phyloP scores from a whole-genome alignment of 2,797 vertebrate genomes.

The Huso huso region DNA sequence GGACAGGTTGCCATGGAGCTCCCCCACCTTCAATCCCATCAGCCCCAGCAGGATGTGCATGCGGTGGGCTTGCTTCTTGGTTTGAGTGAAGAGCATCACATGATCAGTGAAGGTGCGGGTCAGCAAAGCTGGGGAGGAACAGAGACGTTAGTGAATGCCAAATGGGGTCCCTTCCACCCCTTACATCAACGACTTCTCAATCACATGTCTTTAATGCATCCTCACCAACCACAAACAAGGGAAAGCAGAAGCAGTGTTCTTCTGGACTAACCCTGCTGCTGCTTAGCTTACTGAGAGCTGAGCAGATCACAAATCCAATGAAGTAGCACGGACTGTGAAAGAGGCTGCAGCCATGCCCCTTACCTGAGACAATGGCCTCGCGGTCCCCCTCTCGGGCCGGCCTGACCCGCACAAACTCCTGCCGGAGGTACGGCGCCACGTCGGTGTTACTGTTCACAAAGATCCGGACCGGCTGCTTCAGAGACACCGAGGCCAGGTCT shows the following conservation, averaged over 20 bases:
- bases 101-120: slow-evolving; percentile 89
- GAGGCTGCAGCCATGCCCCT: not conserved
- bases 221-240: too few species aligned
- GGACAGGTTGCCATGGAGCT: slow-evolving; percentile 91
- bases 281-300: too few species aligned
- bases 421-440: slow-evolving; percentile 65
- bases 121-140: slow-evolving; percentile 65
- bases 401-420: slow-evolving; percentile 66
- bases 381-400: slow-evolving; percentile 64
- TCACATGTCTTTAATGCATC: too few species aligned
- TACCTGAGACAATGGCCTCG: slow-evolving; percentile 64
- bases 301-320: too few species aligned
- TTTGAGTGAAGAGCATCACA: slow-evolving; percentile 95
- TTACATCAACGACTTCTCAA: too few species aligned
- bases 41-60: slow-evolving; percentile 91
- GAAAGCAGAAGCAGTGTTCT: too few species aligned
- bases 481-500: slow-evolving; percentile 63
- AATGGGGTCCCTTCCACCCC: too few species aligned
- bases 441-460: slow-evolving; percentile 73
- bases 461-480: slow-evolving; percentile 56
- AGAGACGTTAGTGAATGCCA: not conserved
- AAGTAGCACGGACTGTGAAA: too few species aligned
- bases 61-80: slow-evolving; percentile 93
- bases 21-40: slow-evolving; percentile 85
- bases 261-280: too few species aligned